Evolutionary conservation across 2,797 vertebrate genomes (phyloP).

Genomic region (Gymnocypris eckloni): DNA sequence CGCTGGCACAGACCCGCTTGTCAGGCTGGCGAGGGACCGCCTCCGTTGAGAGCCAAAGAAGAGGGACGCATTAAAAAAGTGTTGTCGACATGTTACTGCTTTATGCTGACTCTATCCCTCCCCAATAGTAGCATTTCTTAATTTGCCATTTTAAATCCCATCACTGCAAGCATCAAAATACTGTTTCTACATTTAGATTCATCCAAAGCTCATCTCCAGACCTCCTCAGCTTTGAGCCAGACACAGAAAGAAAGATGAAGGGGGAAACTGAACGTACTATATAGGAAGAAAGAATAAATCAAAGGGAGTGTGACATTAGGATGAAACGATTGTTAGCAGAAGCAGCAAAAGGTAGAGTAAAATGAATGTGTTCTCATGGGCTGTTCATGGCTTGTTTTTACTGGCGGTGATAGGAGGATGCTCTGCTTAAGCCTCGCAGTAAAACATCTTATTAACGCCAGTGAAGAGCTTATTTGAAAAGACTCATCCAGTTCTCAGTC

Average conservation of each 20-base stretch:
- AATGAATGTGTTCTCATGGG: neutral
- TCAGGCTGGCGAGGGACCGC: too few species aligned
- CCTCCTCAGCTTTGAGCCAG: conserved; percentile 66
- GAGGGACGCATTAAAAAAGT: too few species aligned
- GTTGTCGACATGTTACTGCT: neutral
- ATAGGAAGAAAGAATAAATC: neutral
- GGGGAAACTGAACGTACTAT: too few species aligned
- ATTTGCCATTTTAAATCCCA: neutral
- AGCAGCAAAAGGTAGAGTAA: neutral
- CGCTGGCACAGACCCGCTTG: too few species aligned
- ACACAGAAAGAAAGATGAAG: neutral
- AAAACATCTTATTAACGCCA: conserved; percentile 46
- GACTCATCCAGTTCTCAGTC: neutral
- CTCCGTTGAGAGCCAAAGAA: too few species aligned
- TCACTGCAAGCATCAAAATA: neutral
- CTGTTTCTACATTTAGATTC: conserved; percentile 27
- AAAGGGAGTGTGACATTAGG: neutral
- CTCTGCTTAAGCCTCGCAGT: conserved; percentile 4
- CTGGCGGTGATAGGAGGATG: neutral
- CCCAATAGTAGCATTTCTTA: neutral
- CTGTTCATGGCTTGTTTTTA: conserved; percentile 35
- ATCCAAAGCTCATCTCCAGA: conserved; percentile 71
- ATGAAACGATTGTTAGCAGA: neutral
- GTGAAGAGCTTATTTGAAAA: conserved; percentile 28
- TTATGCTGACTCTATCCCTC: neutral